Percentiles rank a stretch among this genome's conserved stretches.
Evolutionary conservation across 2,113 vertebrate species (phyloP).

Genomic region (Pipa parva): DNA sequence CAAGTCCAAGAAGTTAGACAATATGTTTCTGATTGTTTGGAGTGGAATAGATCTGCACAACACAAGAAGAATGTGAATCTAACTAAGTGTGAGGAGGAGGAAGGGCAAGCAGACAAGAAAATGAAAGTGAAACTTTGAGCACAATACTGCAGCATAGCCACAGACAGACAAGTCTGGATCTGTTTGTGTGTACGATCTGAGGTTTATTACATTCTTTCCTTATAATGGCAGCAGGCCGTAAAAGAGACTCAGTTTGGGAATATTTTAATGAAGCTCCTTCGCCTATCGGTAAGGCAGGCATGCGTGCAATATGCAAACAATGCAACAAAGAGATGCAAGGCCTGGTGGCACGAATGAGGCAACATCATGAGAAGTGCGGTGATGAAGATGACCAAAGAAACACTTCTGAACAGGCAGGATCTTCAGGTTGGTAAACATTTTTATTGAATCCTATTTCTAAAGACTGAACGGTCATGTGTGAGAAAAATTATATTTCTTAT

Average conservation of each 20-base stretch:
- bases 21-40: no score
- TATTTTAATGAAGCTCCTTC: neutral
- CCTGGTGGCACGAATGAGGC: conserved; percentile 5
- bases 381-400: conserved; percentile 8
- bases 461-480: neutral
- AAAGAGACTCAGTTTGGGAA: no score
- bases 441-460: conserved; percentile 1
- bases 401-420: conserved; percentile 3
- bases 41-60: no score
- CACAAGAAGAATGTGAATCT: no score
- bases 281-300: conserved; percentile 7
- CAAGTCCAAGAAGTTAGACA: no score
- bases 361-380: conserved; percentile 15
- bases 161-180: no score
- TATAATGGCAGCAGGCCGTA: neutral
- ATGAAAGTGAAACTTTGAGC: no score
- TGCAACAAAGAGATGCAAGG: conserved; percentile 19
- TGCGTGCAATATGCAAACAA: neutral
- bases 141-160: no score
- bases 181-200: neutral
- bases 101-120: no score
- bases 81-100: no score
- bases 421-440: conserved; percentile 13
- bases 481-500: conserved; percentile 2
- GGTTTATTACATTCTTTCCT: neutral